A percentile compares a stretch with the other conserved stretches of the same genome.
phyloP scores from a whole-genome alignment of 2,888 invertebrate genomes.

The Chirona hameri region DNA sequence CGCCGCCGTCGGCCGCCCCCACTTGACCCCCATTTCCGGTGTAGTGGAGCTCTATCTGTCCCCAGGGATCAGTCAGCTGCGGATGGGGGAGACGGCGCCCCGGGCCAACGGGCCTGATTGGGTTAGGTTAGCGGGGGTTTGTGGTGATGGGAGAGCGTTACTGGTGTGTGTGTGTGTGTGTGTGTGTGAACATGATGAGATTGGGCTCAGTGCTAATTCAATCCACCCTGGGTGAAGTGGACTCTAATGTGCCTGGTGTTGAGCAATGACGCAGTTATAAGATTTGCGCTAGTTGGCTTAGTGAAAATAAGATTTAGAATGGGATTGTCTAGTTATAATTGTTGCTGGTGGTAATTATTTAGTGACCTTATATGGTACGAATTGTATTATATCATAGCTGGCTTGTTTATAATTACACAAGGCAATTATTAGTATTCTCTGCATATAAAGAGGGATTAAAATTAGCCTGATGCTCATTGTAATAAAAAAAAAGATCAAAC shows the following conservation, averaged over 20 bases:
- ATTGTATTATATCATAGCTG: too few species aligned
- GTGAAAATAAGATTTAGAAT: too few species aligned
- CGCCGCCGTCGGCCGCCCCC: constrained; percentile 29
- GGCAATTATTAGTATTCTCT: too few species aligned
- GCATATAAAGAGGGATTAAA: too few species aligned
- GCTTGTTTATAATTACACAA: too few species aligned
- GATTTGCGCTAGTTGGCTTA: too few species aligned
- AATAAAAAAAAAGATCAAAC: too few species aligned
- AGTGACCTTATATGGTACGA: too few species aligned
- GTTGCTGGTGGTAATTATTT: too few species aligned
- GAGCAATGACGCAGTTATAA: not conserved
- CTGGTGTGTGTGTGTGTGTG: too few species aligned
- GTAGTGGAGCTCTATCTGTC: not conserved
- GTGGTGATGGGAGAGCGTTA: not conserved
- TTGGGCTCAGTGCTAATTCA: not conserved
- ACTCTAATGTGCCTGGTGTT: not conserved
- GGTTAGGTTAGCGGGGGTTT: not conserved
- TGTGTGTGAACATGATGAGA: not conserved
- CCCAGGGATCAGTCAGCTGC: not conserved
- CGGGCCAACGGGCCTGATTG: not conserved
- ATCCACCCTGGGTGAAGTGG: not conserved
- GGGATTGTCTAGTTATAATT: too few species aligned
- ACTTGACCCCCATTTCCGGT: not conserved
- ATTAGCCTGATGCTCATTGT: too few species aligned
- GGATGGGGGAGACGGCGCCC: not conserved